Percentiles rank a stretch among this genome's conserved stretches.
Evolutionary conservation across 2,888 invertebrate species (phyloP).

Genomic region (Macropis europaea): DNA sequence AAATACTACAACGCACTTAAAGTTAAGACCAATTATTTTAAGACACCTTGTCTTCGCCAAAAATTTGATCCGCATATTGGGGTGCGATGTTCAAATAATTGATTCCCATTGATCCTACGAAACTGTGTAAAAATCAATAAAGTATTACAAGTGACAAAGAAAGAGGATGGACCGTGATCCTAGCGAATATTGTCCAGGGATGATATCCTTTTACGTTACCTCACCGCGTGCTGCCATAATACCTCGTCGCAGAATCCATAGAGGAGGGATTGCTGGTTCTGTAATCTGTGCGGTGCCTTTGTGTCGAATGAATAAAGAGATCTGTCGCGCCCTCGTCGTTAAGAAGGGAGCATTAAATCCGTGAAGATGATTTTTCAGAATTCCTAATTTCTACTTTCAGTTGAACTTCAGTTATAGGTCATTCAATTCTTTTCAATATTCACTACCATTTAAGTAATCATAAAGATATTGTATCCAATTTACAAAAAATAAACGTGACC

Average conservation of each 20-base stretch:
- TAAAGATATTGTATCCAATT: too few relatives aligned
- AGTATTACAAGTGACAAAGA: background rate
- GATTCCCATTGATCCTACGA: constrained; percentile 15
- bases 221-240: constrained; percentile 69
- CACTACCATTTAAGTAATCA: too few relatives aligned
- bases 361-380: constrained; percentile 53
- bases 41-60: too few relatives aligned
- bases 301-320: constrained; percentile 75
- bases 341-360: constrained; percentile 60
- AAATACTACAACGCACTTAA: too few relatives aligned
- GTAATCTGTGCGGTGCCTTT: constrained; percentile 78
- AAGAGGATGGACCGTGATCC: constrained; percentile 47
- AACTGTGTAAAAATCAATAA: constrained; percentile 24
- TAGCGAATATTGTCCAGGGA: constrained; percentile 72
- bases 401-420: too few relatives aligned
- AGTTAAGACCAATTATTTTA: too few relatives aligned
- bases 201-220: constrained; percentile 72
- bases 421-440: too few relatives aligned
- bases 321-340: constrained; percentile 62
- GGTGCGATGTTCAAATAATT: background rate
- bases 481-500: too few relatives aligned
- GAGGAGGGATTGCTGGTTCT: constrained; percentile 73
- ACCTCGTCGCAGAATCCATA: constrained; percentile 70
- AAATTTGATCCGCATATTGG: background rate
- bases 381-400: constrained; percentile 10